Conservation (phyloP, 2,113 vertebrate species). For the Tonatia bakeri region DNA sequence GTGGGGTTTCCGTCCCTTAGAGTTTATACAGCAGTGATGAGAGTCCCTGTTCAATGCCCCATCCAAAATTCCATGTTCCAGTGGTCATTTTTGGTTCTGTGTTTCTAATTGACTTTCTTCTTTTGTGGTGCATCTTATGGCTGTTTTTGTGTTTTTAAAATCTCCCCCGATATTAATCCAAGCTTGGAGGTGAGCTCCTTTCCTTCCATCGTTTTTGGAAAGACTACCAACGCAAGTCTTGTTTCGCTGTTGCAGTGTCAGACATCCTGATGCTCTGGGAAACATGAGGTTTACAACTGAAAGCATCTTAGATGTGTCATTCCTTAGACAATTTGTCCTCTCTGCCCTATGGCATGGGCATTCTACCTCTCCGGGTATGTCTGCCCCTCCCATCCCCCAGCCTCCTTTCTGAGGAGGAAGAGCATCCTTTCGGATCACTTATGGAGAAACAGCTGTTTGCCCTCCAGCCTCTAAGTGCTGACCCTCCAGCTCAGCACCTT, state of each 20-base stretch:
- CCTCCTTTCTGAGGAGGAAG: background rate
- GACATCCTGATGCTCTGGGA: background rate
- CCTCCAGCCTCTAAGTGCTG: background rate
- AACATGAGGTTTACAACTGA: background rate
- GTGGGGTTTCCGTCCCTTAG: accelerated
- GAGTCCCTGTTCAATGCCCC: background rate
- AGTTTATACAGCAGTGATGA: background rate
- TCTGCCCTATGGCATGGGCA: background rate
- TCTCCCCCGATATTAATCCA: background rate
- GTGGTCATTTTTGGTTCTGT: background rate
- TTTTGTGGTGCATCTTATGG: background rate
- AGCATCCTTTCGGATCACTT: background rate
- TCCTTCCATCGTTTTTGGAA: background rate
- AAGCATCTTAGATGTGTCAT: background rate
- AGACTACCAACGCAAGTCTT: background rate
- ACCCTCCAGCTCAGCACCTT: background rate
- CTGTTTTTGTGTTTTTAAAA: background rate
- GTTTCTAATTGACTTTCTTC: background rate
- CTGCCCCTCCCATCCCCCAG: too few relatives aligned
- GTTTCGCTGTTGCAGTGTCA: background rate
- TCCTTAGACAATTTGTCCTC: background rate
- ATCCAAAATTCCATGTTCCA: background rate
- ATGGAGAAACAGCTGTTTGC: background rate
- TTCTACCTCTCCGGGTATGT: background rate
- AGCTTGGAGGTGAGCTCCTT: background rate